A percentile compares a stretch with the other conserved stretches of the same genome.
Conservation (phyloP, 2,797 vertebrate species). For the Macroramphosus scolopax region DNA sequence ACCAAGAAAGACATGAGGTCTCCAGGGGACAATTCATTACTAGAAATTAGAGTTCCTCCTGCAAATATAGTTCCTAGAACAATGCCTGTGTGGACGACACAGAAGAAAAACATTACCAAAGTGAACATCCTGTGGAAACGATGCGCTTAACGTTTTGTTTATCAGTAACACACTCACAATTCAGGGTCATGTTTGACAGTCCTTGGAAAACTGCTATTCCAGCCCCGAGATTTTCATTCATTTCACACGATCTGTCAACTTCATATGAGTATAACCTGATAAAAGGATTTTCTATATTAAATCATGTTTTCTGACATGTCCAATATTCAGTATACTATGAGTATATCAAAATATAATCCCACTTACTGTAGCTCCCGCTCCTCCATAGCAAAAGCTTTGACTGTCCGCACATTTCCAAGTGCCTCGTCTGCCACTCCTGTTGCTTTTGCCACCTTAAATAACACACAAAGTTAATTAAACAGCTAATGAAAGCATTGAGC, state of each 20-base stretch:
- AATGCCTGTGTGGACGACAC: constrained; percentile 77
- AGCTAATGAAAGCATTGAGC: no score
- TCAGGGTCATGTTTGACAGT: constrained; percentile 90
- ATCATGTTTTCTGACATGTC: neutral
- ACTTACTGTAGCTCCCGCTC: constrained; percentile 85
- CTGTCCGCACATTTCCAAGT: constrained; percentile 90
- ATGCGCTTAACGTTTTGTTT: neutral
- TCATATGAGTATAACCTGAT: constrained; percentile 83
- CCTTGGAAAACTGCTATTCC: constrained; percentile 96
- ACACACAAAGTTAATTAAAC: constrained; percentile 2
- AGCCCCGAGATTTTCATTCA: constrained; percentile 86
- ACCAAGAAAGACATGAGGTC: constrained; percentile 98
- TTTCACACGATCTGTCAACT: constrained; percentile 82
- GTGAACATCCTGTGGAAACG: neutral
- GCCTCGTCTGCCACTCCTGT: constrained; percentile 91
- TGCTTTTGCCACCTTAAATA: constrained; percentile 87
- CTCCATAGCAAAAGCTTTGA: constrained; percentile 96
- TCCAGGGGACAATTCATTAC: constrained; percentile 87
- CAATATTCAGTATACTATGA: neutral
- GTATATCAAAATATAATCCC: neutral
- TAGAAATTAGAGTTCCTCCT: constrained; percentile 90
- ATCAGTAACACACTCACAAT: constrained; percentile 80
- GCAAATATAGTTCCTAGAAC: constrained; percentile 93
- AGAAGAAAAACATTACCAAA: constrained; percentile 1
- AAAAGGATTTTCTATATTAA: neutral